Conservation (phyloP, 2,797 vertebrate genomes). For the Sphenopsis melanotis region DNA sequence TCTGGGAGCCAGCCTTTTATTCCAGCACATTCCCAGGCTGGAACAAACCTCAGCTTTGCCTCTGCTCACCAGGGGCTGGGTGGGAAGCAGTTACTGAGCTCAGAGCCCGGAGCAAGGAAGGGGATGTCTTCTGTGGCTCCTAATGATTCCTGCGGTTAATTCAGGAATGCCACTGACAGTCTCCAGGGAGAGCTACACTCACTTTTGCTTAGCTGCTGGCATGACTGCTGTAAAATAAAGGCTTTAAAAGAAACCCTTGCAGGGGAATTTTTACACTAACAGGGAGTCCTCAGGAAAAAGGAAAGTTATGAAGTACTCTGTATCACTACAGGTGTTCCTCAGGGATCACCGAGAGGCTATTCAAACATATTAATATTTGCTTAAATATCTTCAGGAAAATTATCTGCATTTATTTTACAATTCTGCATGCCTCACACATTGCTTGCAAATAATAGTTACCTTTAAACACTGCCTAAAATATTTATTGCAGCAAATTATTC, state of each 20-base stretch:
- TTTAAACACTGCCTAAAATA: background rate
- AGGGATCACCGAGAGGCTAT: background rate
- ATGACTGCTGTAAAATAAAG: conserved; percentile 10
- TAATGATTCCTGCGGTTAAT: conserved; percentile 26
- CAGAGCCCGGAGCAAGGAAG: background rate
- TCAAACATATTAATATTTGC: background rate
- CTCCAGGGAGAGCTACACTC: conserved; percentile 12
- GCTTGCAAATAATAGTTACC: background rate
- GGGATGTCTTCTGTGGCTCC: background rate
- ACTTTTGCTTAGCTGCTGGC: conserved; percentile 41
- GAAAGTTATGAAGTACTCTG: background rate
- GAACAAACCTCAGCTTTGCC: background rate
- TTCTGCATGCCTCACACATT: background rate
- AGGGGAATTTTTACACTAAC: background rate
- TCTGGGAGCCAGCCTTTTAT: background rate
- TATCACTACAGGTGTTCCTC: background rate
- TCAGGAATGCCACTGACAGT: background rate
- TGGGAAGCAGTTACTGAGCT: background rate
- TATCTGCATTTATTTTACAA: background rate
- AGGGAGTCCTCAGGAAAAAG: background rate
- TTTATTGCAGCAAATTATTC: background rate
- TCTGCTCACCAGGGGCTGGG: background rate
- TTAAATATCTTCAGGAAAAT: background rate
- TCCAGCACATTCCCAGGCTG: background rate
- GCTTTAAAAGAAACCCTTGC: conserved; percentile 20